A percentile compares a stretch with the other conserved stretches of the same genome.
These are phyloP conservation scores for Eupithecia inturbata DNA, from an alignment of 2,888 invertebrate species.

Conservation along the genomic window DNA sequence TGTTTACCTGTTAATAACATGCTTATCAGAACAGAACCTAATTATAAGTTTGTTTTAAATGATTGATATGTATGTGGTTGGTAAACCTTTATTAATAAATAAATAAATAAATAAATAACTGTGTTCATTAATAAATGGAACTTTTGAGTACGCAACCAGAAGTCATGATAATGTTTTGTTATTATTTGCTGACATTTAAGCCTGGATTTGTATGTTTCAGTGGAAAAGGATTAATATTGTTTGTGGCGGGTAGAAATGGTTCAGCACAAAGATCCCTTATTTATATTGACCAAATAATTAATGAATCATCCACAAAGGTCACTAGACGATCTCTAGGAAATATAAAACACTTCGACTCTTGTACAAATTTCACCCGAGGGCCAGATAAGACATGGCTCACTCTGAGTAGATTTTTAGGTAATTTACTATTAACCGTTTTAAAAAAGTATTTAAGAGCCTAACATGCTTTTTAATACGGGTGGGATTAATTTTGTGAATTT, in stretches of 20 bases:
- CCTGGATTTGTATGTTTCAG: neutral
- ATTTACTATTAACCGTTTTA: slow-evolving; percentile 4
- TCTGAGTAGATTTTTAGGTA: neutral
- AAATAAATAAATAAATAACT: no score
- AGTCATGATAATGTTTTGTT: no score
- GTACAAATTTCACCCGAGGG: neutral
- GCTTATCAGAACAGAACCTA: no score
- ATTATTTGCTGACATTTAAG: neutral
- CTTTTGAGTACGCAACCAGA: no score
- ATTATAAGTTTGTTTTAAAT: no score
- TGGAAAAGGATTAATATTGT: neutral
- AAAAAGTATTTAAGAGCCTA: neutral
- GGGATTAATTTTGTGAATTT: neutral
- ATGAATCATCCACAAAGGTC: neutral
- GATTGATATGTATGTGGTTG: no score
- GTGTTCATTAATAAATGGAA: neutral
- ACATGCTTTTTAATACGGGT: neutral
- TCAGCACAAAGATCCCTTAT: neutral
- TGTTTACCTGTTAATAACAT: no score
- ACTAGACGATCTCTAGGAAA: neutral
- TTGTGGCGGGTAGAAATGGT: neutral
- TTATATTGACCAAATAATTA: neutral
- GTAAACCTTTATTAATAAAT: no score
- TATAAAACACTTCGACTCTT: neutral
- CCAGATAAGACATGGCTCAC: neutral